Evolutionary conservation across 2,888 invertebrate species (phyloP), one percentile per base, ranked within the genome.

Genomic region (Cheilosia grossa): DNA sequence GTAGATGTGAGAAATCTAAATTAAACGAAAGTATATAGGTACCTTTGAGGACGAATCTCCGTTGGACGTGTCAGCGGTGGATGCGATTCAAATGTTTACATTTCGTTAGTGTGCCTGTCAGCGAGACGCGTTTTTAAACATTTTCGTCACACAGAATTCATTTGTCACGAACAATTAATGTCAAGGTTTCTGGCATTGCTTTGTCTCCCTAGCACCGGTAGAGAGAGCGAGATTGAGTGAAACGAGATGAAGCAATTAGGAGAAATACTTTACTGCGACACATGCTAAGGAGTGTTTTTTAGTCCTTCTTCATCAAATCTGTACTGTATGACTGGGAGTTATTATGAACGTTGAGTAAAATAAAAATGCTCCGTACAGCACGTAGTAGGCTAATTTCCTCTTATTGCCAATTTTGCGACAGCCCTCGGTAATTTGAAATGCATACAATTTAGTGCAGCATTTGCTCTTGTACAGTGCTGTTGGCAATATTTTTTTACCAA

Each of bases 121-220:
- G 56, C 69, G 66, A 70, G 64, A 74, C 51, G 27, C 21, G 4
- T 33, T 47, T 49, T 47, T 17, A 21, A 21, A 33, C 30, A 37
- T 63, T 47, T 49, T 79, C 51, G 53, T 73, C 56, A 67, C 15
- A 54, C 42, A 13, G 53, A 47, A 66, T 54, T 82, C n/a, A n/a
- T 80, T 69, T 66, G 66, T 49, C 44, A 64, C 24, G 72, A 81
- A 85, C 85, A 85, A 85, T 85, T 85, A 85, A 85, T 77, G 85
- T 85, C 81, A 85, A 85, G 85, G 85, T 80, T 67, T 15, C 61
- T 85, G 66, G 80, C 70, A 51, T 37, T 75, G 70, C 47, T 63
- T 44, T 69, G 63, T 47, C 69, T 47, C 44, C 44, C 30, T 30
- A 17, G 6, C 1, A 7, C 17, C 63, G 63, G 27, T 2, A n/a